Evolutionary conservation across 2,113 vertebrate species (phyloP).

Genomic region (Grus americana): DNA sequence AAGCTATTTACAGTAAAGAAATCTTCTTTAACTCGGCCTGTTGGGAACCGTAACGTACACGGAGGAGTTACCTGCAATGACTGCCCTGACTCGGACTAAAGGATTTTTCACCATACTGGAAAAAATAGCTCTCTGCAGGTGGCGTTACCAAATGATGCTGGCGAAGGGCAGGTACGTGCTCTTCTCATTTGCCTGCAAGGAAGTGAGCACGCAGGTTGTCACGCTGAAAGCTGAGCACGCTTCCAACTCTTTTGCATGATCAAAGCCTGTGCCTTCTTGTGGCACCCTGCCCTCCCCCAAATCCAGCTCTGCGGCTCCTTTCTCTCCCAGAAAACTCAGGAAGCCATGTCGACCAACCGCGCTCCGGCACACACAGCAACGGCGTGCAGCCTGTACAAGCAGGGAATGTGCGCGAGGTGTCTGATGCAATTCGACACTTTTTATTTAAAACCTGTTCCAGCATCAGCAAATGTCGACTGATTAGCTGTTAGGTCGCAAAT

Average conservation of each 20-base stretch:
- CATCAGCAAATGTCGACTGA: not conserved
- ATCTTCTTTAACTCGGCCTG: not conserved
- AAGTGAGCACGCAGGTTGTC: not conserved
- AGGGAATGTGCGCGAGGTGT: not conserved
- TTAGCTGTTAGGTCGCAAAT: not conserved
- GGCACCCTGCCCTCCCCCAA: not conserved
- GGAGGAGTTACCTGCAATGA: not conserved
- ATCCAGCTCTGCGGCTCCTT: not conserved
- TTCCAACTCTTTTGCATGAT: not conserved
- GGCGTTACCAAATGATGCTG: not conserved
- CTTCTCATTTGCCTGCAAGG: not conserved
- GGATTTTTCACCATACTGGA: not conserved
- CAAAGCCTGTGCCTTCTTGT: not conserved
- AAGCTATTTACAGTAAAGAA: not conserved
- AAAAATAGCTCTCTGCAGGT: not conserved
- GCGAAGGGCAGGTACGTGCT: not conserved
- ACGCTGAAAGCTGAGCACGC: not conserved
- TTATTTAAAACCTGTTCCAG: not conserved
- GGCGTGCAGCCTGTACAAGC: not conserved
- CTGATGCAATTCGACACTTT: not conserved
- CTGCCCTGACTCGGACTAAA: not conserved
- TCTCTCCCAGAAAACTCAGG: not conserved
- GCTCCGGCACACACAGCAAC: not conserved
- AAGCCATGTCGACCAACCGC: fast-evolving
- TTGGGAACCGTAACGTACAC: fast-evolving